Percentiles rank a stretch among this genome's conserved stretches.
Conservation (phyloP, 2,113 vertebrate species). For the Pituophis catenifer region DNA sequence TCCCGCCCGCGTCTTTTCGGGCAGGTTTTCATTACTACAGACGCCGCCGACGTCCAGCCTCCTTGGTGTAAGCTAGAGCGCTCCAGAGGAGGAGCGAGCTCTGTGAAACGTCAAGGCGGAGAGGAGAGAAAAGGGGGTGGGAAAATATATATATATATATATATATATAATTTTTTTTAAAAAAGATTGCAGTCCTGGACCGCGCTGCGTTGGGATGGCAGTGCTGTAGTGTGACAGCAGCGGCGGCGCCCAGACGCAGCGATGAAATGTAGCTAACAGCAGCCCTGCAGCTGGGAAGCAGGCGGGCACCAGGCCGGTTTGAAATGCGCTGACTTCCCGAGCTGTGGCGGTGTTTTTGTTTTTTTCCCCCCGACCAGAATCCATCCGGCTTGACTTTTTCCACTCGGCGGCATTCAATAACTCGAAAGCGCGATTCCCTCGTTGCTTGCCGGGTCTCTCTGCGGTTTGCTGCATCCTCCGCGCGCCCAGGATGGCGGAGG, state of each 20-base stretch:
- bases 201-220: background rate
- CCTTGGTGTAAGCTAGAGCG: constrained; percentile 59
- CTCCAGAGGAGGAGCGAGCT: constrained; percentile 77
- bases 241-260: constrained; percentile 46
- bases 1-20: constrained; percentile 22
- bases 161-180: too few species aligned
- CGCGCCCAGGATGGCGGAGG: constrained; percentile 92
- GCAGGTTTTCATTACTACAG: constrained; percentile 43
- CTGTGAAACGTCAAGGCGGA: constrained; percentile 67
- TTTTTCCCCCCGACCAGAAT: too few species aligned
- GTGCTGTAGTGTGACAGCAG: background rate
- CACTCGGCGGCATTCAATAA: constrained; percentile 37
- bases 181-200: constrained; percentile 59
- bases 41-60: constrained; percentile 42
- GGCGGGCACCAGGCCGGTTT: constrained; percentile 79
- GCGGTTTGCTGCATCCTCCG: constrained; percentile 70
- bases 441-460: constrained; percentile 63
- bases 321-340: constrained; percentile 70
- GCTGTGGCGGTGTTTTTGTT: constrained; percentile 32
- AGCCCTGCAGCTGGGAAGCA: constrained; percentile 69
- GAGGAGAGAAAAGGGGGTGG: background rate
- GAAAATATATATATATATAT: background rate
- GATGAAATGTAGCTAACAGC: constrained; percentile 66
- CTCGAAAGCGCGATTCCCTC: constrained; percentile 29
- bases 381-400: constrained; percentile 34